These are phyloP conservation scores for Dryocosmus kuriphilus DNA, from an alignment of 2,888 invertebrate genomes.

Conservation along the genomic window DNA sequence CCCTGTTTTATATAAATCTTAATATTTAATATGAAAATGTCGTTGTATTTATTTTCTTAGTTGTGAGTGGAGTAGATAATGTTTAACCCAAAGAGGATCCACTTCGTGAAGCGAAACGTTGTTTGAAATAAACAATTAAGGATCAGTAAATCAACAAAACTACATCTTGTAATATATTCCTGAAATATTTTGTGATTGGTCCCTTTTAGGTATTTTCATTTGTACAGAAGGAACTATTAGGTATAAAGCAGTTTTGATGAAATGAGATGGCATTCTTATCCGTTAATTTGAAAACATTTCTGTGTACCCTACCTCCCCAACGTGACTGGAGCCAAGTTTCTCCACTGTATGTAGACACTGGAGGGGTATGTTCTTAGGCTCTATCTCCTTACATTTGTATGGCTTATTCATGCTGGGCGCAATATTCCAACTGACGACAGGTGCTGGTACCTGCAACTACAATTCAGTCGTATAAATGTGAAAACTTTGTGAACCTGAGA, in stretches of 20 bases:
- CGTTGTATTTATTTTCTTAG: too few species aligned
- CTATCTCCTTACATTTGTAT: slow-evolving; percentile 81
- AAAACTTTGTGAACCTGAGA: background rate
- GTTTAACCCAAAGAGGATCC: too few species aligned
- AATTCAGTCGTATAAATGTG: slow-evolving; percentile 32
- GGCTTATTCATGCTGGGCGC: slow-evolving; percentile 82
- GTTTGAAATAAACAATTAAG: too few species aligned
- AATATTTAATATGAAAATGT: too few species aligned
- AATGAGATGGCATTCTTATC: background rate
- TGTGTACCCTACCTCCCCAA: slow-evolving; percentile 79
- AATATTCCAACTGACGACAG: slow-evolving; percentile 81
- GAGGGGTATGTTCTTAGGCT: slow-evolving; percentile 80
- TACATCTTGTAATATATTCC: too few species aligned
- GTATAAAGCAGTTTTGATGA: background rate
- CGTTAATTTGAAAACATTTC: slow-evolving; percentile 42
- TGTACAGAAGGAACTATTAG: background rate
- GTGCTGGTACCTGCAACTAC: slow-evolving; percentile 79
- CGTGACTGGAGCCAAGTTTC: slow-evolving; percentile 80
- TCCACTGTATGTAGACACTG: slow-evolving; percentile 80
- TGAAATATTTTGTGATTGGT: too few species aligned
- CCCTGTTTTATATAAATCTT: too few species aligned
- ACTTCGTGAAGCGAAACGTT: too few species aligned
- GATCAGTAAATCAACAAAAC: too few species aligned
- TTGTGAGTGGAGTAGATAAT: too few species aligned
- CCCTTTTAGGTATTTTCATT: background rate